Base-by-base conservation (phyloP, 2,797 vertebrate species). In the Erethizon dorsatum region DNA sequence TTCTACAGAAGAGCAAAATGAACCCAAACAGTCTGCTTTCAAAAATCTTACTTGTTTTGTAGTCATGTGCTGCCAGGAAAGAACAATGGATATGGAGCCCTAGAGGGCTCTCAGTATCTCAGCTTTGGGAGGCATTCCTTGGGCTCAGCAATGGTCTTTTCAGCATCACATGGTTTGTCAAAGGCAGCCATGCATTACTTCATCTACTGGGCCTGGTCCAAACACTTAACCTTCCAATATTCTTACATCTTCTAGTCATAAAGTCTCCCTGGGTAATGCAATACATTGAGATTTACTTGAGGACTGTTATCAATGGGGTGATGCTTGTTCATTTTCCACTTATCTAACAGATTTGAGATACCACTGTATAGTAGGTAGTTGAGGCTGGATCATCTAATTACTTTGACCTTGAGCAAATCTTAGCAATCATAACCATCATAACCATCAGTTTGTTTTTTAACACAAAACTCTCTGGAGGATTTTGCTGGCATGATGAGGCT, bases 1-100 rank as follows among this genome's bases (percentile, higher is more conserved):
- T 77, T 75, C 31, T 63, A 37, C 7, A 31, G 79, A 91, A 82
- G 47, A 88, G 11, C 24, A 47, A 80, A 47, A 87, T 12, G 61
- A 87, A 88, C 45, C 33, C 61, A 87, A 71, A 78, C 54, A 56
- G 33, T 78, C 22, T 86, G 33, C 65, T 93, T 65, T 79, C 12
- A 88, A 71, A 95, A 77, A 8, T 52, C 75, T 78, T 56, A 67
- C 78, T 50, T 17, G 47, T 90, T 86, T 33, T 92, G 78, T 10
- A 71, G 56, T 47, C 67, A 61, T 15, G 11, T 57, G 54, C 41
- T 26, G 37, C 26, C 45, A 82, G 37, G 31, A 14, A 90, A 87
- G 52, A 24, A 79, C 65, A 79, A 52, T 79, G 15, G 41, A 56
- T 11, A 2, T 5, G 11, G 2, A 56, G 24, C 31, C 37, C 67